These are phyloP conservation scores for Poecilia velifera DNA, from an alignment of 2,797 vertebrate genomes.

Conservation along the genomic window DNA sequence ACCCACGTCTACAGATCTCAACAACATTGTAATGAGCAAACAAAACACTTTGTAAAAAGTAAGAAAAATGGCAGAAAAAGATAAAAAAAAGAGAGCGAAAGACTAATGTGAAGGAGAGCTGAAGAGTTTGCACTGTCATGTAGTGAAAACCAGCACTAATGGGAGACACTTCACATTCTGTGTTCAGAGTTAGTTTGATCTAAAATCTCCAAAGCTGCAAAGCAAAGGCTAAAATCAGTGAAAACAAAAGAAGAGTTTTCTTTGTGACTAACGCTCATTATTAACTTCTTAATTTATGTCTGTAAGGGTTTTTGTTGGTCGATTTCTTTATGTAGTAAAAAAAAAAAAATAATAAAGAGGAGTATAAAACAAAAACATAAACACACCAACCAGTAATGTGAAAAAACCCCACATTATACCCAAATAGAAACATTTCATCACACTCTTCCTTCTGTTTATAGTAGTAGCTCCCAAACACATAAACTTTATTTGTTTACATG, in stretches of 20 bases:
- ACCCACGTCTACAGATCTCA: background rate
- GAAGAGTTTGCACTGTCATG: background rate
- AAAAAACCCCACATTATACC: background rate
- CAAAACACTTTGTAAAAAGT: background rate
- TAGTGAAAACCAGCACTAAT: background rate
- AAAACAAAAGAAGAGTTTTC: background rate
- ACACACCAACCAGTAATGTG: background rate
- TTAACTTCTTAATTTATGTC: background rate
- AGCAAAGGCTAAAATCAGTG: constrained; percentile 74
- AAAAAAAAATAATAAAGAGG: background rate
- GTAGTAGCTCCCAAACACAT: background rate
- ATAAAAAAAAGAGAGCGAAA: constrained; percentile 16
- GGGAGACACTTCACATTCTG: background rate
- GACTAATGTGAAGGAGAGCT: background rate
- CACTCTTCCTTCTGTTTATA: background rate
- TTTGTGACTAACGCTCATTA: background rate
- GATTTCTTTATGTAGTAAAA: background rate
- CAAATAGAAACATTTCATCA: background rate
- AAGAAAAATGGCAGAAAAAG: background rate
- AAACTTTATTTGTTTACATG: background rate
- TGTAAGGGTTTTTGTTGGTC: background rate
- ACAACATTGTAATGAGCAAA: background rate
- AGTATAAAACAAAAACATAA: background rate
- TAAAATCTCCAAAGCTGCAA: constrained; percentile 91
- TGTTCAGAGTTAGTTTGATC: constrained; percentile 37